Evolutionary conservation across 2,113 vertebrate genomes (phyloP), one percentile per base, ranked within the genome.

Genomic region (Halcyon senegalensis): DNA sequence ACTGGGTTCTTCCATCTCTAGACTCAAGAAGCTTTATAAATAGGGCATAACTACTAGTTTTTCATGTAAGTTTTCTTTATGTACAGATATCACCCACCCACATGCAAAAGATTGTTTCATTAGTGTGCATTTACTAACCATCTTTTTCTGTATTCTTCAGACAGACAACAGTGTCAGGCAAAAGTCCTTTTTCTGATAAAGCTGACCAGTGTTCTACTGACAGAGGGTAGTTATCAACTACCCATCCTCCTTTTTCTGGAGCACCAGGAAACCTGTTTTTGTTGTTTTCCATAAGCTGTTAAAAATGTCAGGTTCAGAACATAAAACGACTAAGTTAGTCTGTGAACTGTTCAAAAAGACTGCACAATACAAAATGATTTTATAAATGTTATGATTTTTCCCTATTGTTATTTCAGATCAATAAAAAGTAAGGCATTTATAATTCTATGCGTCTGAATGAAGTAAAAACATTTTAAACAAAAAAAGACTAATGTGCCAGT

Each of bases 221-320:
- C 33, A 95, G 84, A 72, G 99, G 99, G 79, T 98, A 99, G 97
- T 99, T 99, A 96, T 99, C 99, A 62, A 99, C 93, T 66, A 99
- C 97, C 99, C 99, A 99, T 41, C 99, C 99, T 81, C 98, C 98
- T 83, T 93, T 97, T 78, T 93, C 80, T 31, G 98, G 92, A 62
- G 96, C 97, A 86, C 97, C 98, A 78, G 95, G 62, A 95, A 98
- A 98, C 41, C 97, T 97, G 30, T 96, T 74, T 88, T 84, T 91
- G 96, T 98, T 97, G 88, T 97, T 98, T 98, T 98, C 94, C 88
- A 79, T 69, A 41, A 98, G 60, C 97, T 98, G 96, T 89, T 90
- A 78, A 94, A 93, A 94, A 92, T 41, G 37, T 56, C 68, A 83
- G 25, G 41, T 74, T 90, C 76, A 96, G 41, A 77, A 88, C 33